These are phyloP conservation scores for Triplophysa dalaica DNA, from an alignment of 2,113 vertebrate genomes.

Conservation along the genomic window DNA sequence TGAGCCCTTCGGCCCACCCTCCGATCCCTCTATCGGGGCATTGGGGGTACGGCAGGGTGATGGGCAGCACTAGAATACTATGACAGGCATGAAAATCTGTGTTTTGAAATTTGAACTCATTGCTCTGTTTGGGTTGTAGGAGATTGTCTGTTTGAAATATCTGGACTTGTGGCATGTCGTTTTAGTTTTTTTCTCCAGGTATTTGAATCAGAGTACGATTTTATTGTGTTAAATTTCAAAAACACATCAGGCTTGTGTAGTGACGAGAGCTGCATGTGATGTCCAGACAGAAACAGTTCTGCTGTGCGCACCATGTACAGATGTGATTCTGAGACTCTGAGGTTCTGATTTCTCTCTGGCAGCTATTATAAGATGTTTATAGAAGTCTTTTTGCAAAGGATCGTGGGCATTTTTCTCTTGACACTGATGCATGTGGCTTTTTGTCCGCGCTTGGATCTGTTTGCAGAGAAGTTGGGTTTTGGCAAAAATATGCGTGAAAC, in stretches of 20 bases:
- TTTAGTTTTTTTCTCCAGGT: slow-evolving; percentile 38
- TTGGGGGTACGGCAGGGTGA: not conserved
- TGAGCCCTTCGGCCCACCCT: slow-evolving; percentile 33
- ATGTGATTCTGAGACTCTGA: slow-evolving; percentile 11
- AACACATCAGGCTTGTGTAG: not conserved
- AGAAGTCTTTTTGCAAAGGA: not conserved
- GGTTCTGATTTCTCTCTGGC: slow-evolving; percentile 12
- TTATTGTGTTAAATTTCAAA: not conserved
- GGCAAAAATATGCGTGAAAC: not conserved
- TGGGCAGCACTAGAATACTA: not conserved
- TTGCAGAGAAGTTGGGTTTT: too few relatives aligned
- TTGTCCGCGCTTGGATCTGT: not conserved
- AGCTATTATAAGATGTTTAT: not conserved
- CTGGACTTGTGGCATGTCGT: slow-evolving; percentile 47
- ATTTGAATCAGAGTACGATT: slow-evolving; percentile 39
- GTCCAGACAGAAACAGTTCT: slow-evolving; percentile 18
- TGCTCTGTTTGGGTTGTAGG: not conserved
- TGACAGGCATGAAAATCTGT: slow-evolving; percentile 24
- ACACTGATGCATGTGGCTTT: not conserved
- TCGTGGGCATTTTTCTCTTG: not conserved
- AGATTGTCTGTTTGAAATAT: slow-evolving; percentile 42
- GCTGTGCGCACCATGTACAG: slow-evolving; percentile 9
- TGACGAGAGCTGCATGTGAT: slow-evolving; percentile 17
- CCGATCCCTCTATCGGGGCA: slow-evolving; percentile 6
- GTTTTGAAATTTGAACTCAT: not conserved